These are phyloP conservation scores for Hyla sarda DNA, from an alignment of 2,113 vertebrate species.

Conservation along the genomic window DNA sequence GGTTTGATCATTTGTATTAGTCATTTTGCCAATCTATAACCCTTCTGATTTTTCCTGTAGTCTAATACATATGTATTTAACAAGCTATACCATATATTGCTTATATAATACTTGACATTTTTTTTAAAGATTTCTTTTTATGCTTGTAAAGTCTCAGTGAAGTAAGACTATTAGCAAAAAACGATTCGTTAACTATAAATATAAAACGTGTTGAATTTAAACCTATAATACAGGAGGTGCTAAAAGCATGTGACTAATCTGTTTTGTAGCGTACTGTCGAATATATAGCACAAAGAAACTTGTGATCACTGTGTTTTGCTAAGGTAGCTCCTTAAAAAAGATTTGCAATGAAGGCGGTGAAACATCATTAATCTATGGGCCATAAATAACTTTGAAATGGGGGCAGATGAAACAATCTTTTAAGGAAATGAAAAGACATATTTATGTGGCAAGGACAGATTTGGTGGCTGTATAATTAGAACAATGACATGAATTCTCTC, in stretches of 20 bases:
- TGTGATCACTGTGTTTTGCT: background rate
- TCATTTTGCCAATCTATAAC: too few species aligned
- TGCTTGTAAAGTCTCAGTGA: too few species aligned
- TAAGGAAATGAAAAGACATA: background rate
- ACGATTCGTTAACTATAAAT: background rate
- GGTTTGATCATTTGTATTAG: too few species aligned
- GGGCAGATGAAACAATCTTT: background rate
- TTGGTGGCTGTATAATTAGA: constrained; percentile 12
- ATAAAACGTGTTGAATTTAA: background rate
- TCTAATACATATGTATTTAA: too few species aligned
- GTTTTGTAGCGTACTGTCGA: background rate
- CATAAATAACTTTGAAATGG: constrained; percentile 30
- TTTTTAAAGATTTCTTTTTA: too few species aligned
- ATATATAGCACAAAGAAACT: background rate
- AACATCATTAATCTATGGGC: background rate
- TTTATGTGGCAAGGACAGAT: background rate
- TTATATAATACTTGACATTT: too few species aligned
- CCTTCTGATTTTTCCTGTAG: too few species aligned
- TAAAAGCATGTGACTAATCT: background rate
- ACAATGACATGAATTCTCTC: background rate
- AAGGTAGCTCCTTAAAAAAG: background rate
- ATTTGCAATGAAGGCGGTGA: background rate
- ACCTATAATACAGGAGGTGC: background rate
- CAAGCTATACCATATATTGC: too few species aligned
- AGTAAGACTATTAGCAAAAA: background rate